Evolutionary conservation across 2,888 invertebrate species (phyloP).

Genomic region (Agrotis exclamationis): DNA sequence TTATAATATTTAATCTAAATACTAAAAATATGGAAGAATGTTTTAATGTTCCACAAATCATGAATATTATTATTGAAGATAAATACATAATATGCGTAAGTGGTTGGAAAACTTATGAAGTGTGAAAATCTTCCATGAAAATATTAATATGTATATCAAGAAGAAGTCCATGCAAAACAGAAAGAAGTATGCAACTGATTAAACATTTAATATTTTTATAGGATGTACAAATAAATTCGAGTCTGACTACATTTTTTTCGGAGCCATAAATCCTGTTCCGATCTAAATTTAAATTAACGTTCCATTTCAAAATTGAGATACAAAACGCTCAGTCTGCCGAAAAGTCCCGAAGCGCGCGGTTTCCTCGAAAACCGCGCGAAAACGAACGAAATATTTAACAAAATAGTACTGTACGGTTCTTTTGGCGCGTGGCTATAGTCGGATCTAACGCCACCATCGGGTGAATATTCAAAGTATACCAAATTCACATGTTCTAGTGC

Average conservation of each 20-base stretch:
- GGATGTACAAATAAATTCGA: constrained; percentile 22
- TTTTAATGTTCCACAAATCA: constrained; percentile 12
- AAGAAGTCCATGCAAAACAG: neutral
- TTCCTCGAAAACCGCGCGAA: constrained; percentile 27
- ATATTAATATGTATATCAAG: neutral
- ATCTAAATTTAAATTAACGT: constrained; percentile 63
- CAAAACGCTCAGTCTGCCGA: constrained; percentile 55
- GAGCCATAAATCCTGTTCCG: constrained; percentile 54
- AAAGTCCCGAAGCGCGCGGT: constrained; percentile 41
- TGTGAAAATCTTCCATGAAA: neutral
- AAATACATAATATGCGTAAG: neutral
- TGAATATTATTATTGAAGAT: neutral
- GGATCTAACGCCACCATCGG: neutral
- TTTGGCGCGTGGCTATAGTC: neutral
- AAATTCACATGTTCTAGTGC: too few relatives aligned
- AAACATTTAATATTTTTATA: constrained; percentile 28
- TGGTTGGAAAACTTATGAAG: neutral
- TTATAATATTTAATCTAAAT: neutral
- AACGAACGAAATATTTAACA: constrained; percentile 15
- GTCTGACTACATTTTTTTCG: constrained; percentile 24
- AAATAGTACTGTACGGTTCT: neutral
- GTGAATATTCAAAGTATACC: too few relatives aligned
- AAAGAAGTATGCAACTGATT: constrained; percentile 12
- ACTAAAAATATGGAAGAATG: constrained; percentile 10
- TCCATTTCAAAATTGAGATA: constrained; percentile 54